phyloP scores from a whole-genome alignment of 1,140 invertebrate genomes.

The Dendrolimus punctatus region DNA sequence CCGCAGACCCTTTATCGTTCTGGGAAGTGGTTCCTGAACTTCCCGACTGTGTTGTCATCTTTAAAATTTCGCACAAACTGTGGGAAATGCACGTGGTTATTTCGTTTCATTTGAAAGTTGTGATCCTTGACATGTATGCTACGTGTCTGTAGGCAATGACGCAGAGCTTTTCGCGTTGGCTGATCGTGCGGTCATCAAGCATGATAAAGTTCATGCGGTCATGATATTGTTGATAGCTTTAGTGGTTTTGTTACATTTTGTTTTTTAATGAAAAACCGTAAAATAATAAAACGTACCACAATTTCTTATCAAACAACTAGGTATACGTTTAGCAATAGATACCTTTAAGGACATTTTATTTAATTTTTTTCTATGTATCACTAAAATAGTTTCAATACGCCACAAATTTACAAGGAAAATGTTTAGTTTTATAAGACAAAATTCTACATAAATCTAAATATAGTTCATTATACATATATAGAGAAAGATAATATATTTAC shows the following conservation, averaged over 20 bases:
- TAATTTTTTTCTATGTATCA: too few species aligned
- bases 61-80: slow-evolving; percentile 30
- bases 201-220: slow-evolving; percentile 16
- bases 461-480: too few species aligned
- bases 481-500: too few species aligned
- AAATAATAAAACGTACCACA: background rate
- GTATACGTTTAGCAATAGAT: too few species aligned
- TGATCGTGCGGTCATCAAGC: slow-evolving; percentile 1
- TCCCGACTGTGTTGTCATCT: slow-evolving; percentile 51
- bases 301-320: too few species aligned
- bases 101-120: slow-evolving; percentile 39
- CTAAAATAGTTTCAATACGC: too few species aligned
- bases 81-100: slow-evolving; percentile 29
- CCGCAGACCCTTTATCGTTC: slow-evolving; percentile 63
- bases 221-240: slow-evolving; percentile 6
- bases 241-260: slow-evolving; percentile 1
- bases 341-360: too few species aligned
- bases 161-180: slow-evolving; percentile 43
- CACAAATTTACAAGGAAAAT: too few species aligned
- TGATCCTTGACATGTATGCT: slow-evolving; percentile 51
- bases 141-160: slow-evolving; percentile 37
- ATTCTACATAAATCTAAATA: too few species aligned
- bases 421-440: too few species aligned
- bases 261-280: slow-evolving; percentile 2
- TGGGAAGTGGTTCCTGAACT: slow-evolving; percentile 70